phyloP scores from a whole-genome alignment of 2,888 invertebrate species.

The Polylopha cassiicola region DNA sequence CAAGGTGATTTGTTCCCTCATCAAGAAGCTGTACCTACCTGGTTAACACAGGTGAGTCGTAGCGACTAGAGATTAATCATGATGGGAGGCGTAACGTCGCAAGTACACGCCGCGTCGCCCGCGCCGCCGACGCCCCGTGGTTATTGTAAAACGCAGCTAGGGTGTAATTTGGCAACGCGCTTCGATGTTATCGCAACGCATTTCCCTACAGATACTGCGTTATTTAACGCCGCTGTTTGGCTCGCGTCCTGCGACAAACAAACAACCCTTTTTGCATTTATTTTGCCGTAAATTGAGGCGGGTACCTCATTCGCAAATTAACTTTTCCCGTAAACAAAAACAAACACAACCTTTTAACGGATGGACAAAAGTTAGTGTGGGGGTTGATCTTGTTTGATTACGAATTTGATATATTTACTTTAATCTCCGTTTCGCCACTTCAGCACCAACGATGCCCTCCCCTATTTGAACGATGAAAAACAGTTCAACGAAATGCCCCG shows the following conservation, averaged over 20 bases:
- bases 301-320: conserved; percentile 24
- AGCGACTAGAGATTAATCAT: conserved; percentile 6
- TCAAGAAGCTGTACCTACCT: too few species aligned
- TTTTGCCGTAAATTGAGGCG: conserved; percentile 36
- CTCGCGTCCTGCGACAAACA: conserved; percentile 36
- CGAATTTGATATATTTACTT: conserved; percentile 17
- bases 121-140: conserved; percentile 28
- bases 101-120: neutral
- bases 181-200: conserved; percentile 61
- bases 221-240: conserved; percentile 70
- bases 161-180: conserved; percentile 71
- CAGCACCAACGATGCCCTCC: neutral
- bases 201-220: conserved; percentile 67
- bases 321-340: conserved; percentile 17
- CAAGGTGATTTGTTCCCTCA: too few species aligned
- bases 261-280: conserved; percentile 37
- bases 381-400: conserved; percentile 15
- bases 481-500: neutral
- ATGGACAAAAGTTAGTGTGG: conserved; percentile 10
- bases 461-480: neutral
- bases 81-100: conserved; percentile 1
- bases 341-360: conserved; percentile 23
- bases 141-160: conserved; percentile 65
- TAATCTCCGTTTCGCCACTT: neutral
- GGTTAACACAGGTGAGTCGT: conserved; percentile 5